Evolutionary conservation across 2,797 vertebrate genomes (phyloP), one percentile per base, ranked within the genome.

Genomic region (Sylvilagus floridanus): DNA sequence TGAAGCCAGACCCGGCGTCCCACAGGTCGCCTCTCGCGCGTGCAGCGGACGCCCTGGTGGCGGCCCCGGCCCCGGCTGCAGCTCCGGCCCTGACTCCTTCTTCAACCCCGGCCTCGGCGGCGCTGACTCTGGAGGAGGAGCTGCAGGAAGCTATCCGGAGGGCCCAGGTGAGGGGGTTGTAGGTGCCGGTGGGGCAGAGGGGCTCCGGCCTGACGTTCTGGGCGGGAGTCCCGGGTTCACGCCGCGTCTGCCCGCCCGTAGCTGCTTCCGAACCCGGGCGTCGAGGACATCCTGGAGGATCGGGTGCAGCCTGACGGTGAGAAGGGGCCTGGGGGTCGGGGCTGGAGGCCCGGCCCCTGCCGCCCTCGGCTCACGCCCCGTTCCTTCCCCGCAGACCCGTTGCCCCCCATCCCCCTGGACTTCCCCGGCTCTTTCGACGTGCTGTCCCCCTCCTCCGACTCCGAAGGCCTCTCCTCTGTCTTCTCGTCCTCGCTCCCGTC

Each of bases 91-190:
- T 32, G 14, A 42, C n/a, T 5, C 35, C 95, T 22, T 84, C 95
- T 76, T 78, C 83, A 1, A 75, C 89, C 21, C 86, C 92, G 94
- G 24, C 71, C 69, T 17, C 91, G 1, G 35, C 68, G 2, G 97
- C 98, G 84, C 98, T 98, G 93, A 99, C 98, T 90, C 98, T 99
- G 97, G 99, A 99, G 95, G 99, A 99, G 88, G 99, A 99, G 82
- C 98, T 99, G 11, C 99, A 99, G 97, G 99, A 99, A 95, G 99
- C 99, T 9, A 99, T 99, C 95, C 99, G 99, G 94, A 99, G 98
- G 98, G 99, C 99, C 14, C 99, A 99, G 99, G 99, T 99, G 88
- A 94, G 97, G 47, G 75, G 4, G 32, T 47, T 24, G 84, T 1
- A 11, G 28, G 65, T 12, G 19, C 1, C 14, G 57, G 75, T 0